A percentile compares a stretch with the other conserved stretches of the same genome.
These are phyloP conservation scores for Caenorhabditis doughertyi DNA, from an alignment of 2,888 invertebrate genomes.

Conservation along the genomic window DNA sequence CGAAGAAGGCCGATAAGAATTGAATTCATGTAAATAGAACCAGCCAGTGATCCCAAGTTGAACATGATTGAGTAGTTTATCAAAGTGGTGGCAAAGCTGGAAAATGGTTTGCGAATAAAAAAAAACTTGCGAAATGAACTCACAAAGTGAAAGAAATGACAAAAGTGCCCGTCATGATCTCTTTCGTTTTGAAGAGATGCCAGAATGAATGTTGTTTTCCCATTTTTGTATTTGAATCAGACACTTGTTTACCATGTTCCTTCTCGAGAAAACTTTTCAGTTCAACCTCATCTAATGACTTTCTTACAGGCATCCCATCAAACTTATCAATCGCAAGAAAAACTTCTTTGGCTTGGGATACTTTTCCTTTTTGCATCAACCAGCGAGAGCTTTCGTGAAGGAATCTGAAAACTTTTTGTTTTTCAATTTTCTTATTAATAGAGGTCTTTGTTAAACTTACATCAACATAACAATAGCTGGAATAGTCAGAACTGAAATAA, in stretches of 20 bases:
- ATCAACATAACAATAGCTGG: conserved; percentile 68
- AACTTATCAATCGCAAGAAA: conserved; percentile 53
- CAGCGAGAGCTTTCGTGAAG: conserved; percentile 64
- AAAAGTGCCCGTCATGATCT: conserved; percentile 57
- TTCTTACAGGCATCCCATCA: conserved; percentile 8
- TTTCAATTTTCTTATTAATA: no score
- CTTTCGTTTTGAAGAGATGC: conserved; percentile 49
- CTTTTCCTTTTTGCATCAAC: conserved; percentile 64
- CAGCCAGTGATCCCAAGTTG: conserved; percentile 61
- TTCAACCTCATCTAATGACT: conserved; percentile 21
- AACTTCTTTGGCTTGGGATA: conserved; percentile 37
- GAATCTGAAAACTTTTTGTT: no score
- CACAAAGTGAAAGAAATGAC: conserved; percentile 62
- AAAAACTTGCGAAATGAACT: no score
- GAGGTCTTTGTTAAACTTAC: no score
- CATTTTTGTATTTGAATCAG: conserved; percentile 20
- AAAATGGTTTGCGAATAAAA: no score
- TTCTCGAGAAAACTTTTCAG: conserved; percentile 32
- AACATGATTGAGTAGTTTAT: conserved; percentile 66
- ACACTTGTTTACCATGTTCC: conserved; percentile 36
- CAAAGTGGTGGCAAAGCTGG: conserved; percentile 58
- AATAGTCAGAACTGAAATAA: conserved; percentile 65
- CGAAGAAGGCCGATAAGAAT: conserved; percentile 62
- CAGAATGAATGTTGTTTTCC: conserved; percentile 55
- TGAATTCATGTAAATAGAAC: conserved; percentile 65